Evolutionary conservation across 92 coral and sea anemone species (phyloP).

Genomic region (Ricordea florida): DNA sequence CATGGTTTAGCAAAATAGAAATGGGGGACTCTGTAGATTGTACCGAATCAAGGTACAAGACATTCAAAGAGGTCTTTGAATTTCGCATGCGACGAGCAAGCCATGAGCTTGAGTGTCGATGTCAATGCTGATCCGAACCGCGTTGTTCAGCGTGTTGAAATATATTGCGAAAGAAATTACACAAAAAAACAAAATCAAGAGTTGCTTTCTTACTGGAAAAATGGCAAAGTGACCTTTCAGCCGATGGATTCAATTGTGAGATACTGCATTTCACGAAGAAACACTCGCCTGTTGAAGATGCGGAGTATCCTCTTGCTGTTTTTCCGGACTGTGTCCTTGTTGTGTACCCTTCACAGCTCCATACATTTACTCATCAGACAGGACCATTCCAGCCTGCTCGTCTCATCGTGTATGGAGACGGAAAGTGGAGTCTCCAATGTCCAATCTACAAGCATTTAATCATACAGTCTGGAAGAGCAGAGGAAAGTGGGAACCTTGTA

Average conservation of each 20-base stretch:
- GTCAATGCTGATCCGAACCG: slow-evolving; percentile 1
- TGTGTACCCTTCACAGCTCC: neutral
- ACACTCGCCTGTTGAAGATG: slow-evolving; percentile 14
- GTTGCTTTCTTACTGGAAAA: slow-evolving; percentile 27
- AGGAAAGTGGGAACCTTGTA: neutral
- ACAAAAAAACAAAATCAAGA: slow-evolving; percentile 16
- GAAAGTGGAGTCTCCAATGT: slow-evolving; percentile 5
- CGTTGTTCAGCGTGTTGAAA: slow-evolving; percentile 2
- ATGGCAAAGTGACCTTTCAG: slow-evolving; percentile 23
- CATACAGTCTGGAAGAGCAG: neutral
- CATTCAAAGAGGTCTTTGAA: slow-evolving; percentile 11
- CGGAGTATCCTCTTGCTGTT: slow-evolving; percentile 9
- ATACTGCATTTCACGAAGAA: slow-evolving; percentile 6
- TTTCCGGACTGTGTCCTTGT: slow-evolving; percentile 27
- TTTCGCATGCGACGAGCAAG: slow-evolving; percentile 10
- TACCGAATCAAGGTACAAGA: neutral
- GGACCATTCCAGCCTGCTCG: slow-evolving; percentile 37
- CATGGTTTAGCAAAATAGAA: neutral
- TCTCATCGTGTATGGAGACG: slow-evolving; percentile 14
- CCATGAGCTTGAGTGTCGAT: slow-evolving; percentile 14
- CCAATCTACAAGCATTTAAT: neutral
- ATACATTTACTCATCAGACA: slow-evolving; percentile 13
- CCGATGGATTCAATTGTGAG: slow-evolving; percentile 1
- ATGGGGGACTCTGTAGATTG: slow-evolving; percentile 16
- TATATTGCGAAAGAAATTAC: slow-evolving; percentile 17